Evolutionary conservation across 1,140 invertebrate genomes (phyloP), one percentile per base, ranked within the genome.

Genomic region (Lepidostoma basale): DNA sequence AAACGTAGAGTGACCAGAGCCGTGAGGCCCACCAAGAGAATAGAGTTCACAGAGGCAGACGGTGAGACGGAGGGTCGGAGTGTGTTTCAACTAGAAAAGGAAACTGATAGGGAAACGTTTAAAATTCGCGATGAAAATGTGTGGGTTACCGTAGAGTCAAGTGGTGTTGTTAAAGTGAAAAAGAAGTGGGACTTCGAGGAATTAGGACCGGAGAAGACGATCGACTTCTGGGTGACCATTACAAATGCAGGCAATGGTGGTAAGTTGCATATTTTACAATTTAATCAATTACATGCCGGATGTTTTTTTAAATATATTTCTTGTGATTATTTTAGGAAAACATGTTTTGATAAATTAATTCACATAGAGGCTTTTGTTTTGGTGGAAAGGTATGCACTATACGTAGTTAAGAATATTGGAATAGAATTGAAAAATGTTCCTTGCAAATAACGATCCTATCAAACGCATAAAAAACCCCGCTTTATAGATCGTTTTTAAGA

Each of bases 111-210:
- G 74, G 95, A 97, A 78, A 94, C 91, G 8, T 97, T 96, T 78
- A 96, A 96, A 82, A 95, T 97, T 74, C 85, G 93, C 62, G 94
- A 96, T 73, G 93, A 95, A 79, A 96, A 95, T 82, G 90, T 91
- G 45, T 97, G 95, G 95, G 94, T 97, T 22, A 94, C 91, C 10
- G 94, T 97, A 33, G 93, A 94, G 77, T 87, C 90, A 5, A 95
- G 93, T 81, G 95, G 95, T 64, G 92, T 93, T 25, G 94, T 97
- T 66, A 88, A 90, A 74, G 94, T 97, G 33, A 96, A 95, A 81
- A 94, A 95, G 86, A 95, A 95, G 86, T 97, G 95, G 95, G 94
- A 97, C 85, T 97, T 95, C 79, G 95, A 97, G 77, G 94, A 96
- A 75, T 79, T 97, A 2, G 94, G 94, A n/a, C 93, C 93, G 0